Evolutionary conservation across 2,113 vertebrate genomes (phyloP).

Genomic region (Scalopus aquaticus): DNA sequence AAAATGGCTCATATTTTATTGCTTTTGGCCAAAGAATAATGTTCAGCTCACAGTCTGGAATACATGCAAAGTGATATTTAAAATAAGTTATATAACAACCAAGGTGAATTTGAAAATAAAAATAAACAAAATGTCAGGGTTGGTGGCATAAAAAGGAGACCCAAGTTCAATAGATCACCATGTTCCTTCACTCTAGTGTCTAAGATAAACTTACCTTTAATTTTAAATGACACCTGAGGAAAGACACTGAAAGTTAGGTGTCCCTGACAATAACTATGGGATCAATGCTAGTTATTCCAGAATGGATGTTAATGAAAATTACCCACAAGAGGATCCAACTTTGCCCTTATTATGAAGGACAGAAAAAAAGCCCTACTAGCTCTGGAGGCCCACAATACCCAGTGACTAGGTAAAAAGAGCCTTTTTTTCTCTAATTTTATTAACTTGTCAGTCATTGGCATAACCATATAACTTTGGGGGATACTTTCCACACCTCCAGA

Average conservation of each 20-base stretch:
- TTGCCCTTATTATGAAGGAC: not conserved
- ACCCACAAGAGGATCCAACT: not conserved
- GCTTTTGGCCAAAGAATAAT: constrained; percentile 49
- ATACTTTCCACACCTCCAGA: no score
- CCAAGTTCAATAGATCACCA: not conserved
- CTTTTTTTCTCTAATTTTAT: no score
- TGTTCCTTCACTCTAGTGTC: not conserved
- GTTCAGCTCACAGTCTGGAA: not conserved
- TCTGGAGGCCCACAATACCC: not conserved
- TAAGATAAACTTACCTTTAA: constrained; percentile 58
- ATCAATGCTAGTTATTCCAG: not conserved
- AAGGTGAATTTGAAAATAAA: constrained; percentile 45
- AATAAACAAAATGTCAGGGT: constrained; percentile 65
- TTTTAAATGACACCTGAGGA: not conserved
- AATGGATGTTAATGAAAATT: constrained; percentile 6
- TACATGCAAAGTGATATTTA: constrained; percentile 36
- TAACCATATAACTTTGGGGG: no score
- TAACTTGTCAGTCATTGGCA: no score
- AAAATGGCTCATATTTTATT: constrained; percentile 30
- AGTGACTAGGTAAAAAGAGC: not conserved
- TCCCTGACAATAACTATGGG: not conserved
- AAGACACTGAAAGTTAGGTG: not conserved
- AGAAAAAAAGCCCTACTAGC: constrained; percentile 5
- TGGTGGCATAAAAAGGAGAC: constrained; percentile 37
- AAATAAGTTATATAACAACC: constrained; percentile 39